Percentiles rank a stretch among this genome's conserved stretches.
phyloP scores from a whole-genome alignment of 2,888 invertebrate genomes.

The Netelia virgata region DNA sequence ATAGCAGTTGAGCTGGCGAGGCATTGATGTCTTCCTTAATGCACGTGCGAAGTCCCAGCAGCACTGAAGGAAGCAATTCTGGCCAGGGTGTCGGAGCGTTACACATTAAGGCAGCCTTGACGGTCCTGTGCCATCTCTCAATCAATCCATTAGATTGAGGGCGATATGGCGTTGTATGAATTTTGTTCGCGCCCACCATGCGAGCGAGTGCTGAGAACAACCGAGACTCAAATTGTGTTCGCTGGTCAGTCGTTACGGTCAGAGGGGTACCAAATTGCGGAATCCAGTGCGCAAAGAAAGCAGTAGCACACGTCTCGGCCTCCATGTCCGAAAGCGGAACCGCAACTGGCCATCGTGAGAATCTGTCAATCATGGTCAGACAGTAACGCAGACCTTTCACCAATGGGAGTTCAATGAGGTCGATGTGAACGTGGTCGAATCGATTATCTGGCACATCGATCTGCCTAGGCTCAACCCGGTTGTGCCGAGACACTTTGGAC shows the following conservation, averaged over 20 bases:
- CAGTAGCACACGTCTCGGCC: constrained; percentile 73
- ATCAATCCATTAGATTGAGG: constrained; percentile 73
- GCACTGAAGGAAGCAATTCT: constrained; percentile 24
- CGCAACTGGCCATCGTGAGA: constrained; percentile 75
- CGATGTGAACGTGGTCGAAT: constrained; percentile 35
- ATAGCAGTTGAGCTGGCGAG: constrained; percentile 21
- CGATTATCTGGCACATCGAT: constrained; percentile 43
- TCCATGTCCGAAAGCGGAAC: constrained; percentile 74
- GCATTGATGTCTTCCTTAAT: constrained; percentile 36
- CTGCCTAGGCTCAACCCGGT: constrained; percentile 9
- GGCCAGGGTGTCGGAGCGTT: constrained; percentile 4
- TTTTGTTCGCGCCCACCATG: constrained; percentile 63
- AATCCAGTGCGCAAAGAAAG: constrained; percentile 75
- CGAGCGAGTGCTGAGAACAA: constrained; percentile 69
- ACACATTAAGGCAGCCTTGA: too few relatives aligned
- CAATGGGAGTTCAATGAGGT: constrained; percentile 27
- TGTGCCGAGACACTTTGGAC: constrained; percentile 65
- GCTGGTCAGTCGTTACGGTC: constrained; percentile 76
- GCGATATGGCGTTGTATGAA: constrained; percentile 71
- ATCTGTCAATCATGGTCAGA: constrained; percentile 72
- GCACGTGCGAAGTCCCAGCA: constrained; percentile 26
- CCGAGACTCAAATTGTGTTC: constrained; percentile 73
- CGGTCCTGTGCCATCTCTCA: constrained; percentile 63
- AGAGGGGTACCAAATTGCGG: constrained; percentile 76
- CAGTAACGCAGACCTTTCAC: constrained; percentile 71